These are phyloP conservation scores for Tiliqua scincoides DNA, from an alignment of 2,113 vertebrate genomes.

Conservation along the genomic window DNA sequence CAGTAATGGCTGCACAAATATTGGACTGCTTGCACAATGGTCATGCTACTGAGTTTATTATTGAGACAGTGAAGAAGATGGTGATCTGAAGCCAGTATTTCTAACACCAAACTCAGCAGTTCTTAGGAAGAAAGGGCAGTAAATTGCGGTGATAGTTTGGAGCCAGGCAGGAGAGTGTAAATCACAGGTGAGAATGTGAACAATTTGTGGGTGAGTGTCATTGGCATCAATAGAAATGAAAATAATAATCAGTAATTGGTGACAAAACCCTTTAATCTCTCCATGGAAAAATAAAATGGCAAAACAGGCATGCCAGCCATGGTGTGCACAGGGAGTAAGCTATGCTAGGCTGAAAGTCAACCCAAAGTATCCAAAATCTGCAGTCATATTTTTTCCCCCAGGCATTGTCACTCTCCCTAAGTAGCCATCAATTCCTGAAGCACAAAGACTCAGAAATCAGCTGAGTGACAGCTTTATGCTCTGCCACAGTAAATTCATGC, in stretches of 20 bases:
- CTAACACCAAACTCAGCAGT: not conserved
- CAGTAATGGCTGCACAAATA: not conserved
- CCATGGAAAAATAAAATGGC: conserved; percentile 15
- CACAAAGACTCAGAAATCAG: conserved; percentile 7
- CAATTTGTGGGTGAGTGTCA: not conserved
- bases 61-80: not conserved
- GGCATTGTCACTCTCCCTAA: not conserved
- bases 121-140: not conserved
- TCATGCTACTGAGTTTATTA: not conserved
- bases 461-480: not conserved
- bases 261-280: not conserved
- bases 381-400: conserved; percentile 17
- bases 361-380: conserved; percentile 29
- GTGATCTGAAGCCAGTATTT: not conserved
- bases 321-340: not conserved
- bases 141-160: not conserved
- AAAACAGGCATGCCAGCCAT: not conserved
- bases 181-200: not conserved
- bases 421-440: not conserved
- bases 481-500: not conserved
- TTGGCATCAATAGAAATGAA: not conserved
- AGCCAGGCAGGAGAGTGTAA: not conserved
- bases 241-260: not conserved
- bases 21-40: not conserved
- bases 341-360: conserved; percentile 6